Conservation (phyloP, 2,797 vertebrate genomes). For the Chelon auratus region DNA sequence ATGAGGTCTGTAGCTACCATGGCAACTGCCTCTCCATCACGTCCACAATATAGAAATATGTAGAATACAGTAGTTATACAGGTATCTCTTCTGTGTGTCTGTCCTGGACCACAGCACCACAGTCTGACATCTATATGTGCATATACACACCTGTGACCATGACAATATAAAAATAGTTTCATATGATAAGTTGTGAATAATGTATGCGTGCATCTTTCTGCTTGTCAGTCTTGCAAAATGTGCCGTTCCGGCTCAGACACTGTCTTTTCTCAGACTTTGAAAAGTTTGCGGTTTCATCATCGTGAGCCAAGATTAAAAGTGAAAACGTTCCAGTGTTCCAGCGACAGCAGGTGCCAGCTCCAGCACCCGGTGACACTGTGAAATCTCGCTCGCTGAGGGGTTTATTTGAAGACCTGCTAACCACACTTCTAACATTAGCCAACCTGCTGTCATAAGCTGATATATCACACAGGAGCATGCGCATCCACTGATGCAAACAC, state of each 20-base stretch:
- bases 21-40: slow-evolving; percentile 73
- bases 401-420: slow-evolving; percentile 75
- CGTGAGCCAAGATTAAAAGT: slow-evolving; percentile 31
- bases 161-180: background rate
- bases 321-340: slow-evolving; percentile 43
- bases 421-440: slow-evolving; percentile 73
- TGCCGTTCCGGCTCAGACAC: background rate
- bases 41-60: slow-evolving; percentile 33
- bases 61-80: slow-evolving; percentile 22
- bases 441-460: slow-evolving; percentile 65
- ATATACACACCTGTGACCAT: background rate
- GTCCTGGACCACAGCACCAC: slow-evolving; percentile 14
- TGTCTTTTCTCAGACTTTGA: slow-evolving; percentile 32
- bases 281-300: slow-evolving; percentile 51
- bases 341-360: slow-evolving; percentile 53
- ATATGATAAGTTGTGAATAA: background rate
- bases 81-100: slow-evolving; percentile 29
- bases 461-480: slow-evolving; percentile 49
- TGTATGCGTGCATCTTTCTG: background rate
- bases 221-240: background rate
- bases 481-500: slow-evolving; percentile 22
- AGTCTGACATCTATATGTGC: background rate
- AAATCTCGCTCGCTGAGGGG: slow-evolving; percentile 51
- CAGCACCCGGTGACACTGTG: slow-evolving; percentile 52
- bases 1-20: slow-evolving; percentile 66